Base-by-base conservation (phyloP, 2,888 invertebrate species). In the Sthenelais limicola region DNA sequence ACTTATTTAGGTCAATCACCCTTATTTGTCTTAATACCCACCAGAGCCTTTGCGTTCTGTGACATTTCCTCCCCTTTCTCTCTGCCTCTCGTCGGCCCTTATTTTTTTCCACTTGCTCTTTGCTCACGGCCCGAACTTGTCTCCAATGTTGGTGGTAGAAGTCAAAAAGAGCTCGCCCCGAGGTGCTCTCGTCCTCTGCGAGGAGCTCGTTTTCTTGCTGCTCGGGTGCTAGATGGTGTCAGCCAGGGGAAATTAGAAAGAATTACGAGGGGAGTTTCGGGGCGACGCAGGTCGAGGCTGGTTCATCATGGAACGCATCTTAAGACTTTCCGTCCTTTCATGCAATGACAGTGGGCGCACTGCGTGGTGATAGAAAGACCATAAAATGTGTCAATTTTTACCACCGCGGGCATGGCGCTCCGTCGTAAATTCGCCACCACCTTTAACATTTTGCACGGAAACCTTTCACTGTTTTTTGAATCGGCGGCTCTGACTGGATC, bases 361-460 rank as follows among this genome's bases (percentile, higher is more conserved):
- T 62, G 15, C 62, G 24, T 56, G 35, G 26, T 38, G 38, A 35
- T 35, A 35, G 62, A 62, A 28, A 12, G 26, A 24, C 62, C 38
- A 62, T 62, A 62, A 62, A 62, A 62, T n/a, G 62, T 62, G 62
- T 62, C 62, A 62, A 62, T 62, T n/a, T n/a, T n/a, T 62, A 62
- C 62, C 62, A 38, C 62, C 56, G n/a, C n/a, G n/a, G n/a, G n/a
- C n/a, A n/a, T n/a, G n/a, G n/a, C 30, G 62, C 62, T 35, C 62
- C 38, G 62, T 28, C 43, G 62, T 38, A 35, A 62, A 35, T 62
- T 62, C 62, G 9, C 62, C 12, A 43, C 35, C 62, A 54, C 54
- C 54, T 54, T 54, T 54, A 28, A 54, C 54, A 54, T 54, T 54
- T 30, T 24, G 9, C 54, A 28, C 30, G 28, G n/a, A 26, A 15